Conservation (phyloP, 2,888 invertebrate genomes). For the Stomorhina lunata region DNA sequence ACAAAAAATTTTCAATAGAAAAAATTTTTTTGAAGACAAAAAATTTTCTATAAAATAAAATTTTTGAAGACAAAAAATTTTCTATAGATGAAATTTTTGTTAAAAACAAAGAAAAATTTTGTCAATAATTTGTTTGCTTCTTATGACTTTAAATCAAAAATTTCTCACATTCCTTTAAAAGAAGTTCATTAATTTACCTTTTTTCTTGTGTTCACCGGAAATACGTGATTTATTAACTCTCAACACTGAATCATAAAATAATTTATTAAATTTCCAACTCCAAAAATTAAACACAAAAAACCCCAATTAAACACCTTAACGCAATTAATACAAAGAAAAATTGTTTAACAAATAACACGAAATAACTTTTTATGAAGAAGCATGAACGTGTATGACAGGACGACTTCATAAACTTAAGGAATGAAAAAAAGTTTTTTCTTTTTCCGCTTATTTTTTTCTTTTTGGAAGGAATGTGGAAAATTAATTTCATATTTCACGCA, state of each 20-base stretch:
- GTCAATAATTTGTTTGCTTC: not conserved
- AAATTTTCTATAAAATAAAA: too few species aligned
- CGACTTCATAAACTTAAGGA: too few species aligned
- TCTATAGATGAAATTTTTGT: too few species aligned
- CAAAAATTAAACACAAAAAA: not conserved
- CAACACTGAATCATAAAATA: conserved; percentile 54
- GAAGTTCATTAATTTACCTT: not conserved
- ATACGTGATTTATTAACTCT: conserved; percentile 59
- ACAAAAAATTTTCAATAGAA: too few species aligned
- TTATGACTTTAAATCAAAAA: not conserved
- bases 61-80: too few species aligned
- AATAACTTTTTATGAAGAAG: not conserved
- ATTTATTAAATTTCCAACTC: conserved; percentile 53
- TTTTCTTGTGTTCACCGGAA: conserved; percentile 11
- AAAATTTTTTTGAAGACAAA: too few species aligned
- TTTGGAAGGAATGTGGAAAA: conserved; percentile 10
- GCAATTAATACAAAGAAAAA: conserved; percentile 32
- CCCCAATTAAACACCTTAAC: conserved; percentile 21
- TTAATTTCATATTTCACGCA: conserved; percentile 59
- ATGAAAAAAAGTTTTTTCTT: not conserved
- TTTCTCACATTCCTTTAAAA: conserved; percentile 39
- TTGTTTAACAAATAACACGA: conserved; percentile 11
- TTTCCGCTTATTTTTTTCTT: not conserved
- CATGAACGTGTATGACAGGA: conserved; percentile 16
- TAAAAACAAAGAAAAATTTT: not conserved